Evolutionary conservation across 2,797 vertebrate species (phyloP).

Genomic region (Yasuhikotakia modesta): DNA sequence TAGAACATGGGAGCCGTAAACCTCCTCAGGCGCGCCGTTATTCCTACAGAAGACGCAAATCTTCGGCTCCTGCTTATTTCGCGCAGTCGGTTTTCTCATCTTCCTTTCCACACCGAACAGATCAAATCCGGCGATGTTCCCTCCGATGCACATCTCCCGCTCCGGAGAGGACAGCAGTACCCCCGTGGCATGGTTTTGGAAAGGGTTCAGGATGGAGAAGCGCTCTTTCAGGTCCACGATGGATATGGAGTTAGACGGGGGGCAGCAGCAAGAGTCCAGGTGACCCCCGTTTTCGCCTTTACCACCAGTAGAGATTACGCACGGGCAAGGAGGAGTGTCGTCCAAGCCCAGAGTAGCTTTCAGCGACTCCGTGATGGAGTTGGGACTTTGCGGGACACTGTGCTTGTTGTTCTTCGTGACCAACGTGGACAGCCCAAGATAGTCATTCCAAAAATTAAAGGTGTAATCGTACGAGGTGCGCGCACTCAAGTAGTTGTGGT

Average conservation of each 20-base stretch:
- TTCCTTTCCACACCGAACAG: constrained; percentile 80
- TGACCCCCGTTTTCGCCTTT: constrained; percentile 66
- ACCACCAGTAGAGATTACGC: constrained; percentile 69
- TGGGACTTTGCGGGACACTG: constrained; percentile 76
- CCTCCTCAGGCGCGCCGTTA: constrained; percentile 94
- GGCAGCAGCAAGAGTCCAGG: constrained; percentile 79
- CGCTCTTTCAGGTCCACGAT: constrained; percentile 90
- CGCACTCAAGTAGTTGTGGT: constrained; percentile 81
- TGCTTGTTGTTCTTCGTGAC: constrained; percentile 79
- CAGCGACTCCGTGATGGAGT: constrained; percentile 83
- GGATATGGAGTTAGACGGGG: constrained; percentile 83
- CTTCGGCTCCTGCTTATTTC: constrained; percentile 87
- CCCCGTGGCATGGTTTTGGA: constrained; percentile 72
- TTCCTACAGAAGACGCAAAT: constrained; percentile 97
- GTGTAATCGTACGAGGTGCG: constrained; percentile 81
- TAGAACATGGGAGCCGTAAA: constrained; percentile 93
- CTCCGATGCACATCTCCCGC: constrained; percentile 74
- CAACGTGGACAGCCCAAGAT: constrained; percentile 83
- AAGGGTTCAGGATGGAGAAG: constrained; percentile 89
- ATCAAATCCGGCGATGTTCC: constrained; percentile 77
- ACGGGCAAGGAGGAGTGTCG: constrained; percentile 74
- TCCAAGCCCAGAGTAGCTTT: constrained; percentile 81
- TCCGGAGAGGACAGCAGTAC: constrained; percentile 66
- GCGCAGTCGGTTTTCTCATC: constrained; percentile 74
- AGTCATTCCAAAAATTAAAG: constrained; percentile 89